These are phyloP conservation scores for Bembecia ichneumoniformis DNA, from an alignment of 2,888 invertebrate species.

Conservation along the genomic window DNA sequence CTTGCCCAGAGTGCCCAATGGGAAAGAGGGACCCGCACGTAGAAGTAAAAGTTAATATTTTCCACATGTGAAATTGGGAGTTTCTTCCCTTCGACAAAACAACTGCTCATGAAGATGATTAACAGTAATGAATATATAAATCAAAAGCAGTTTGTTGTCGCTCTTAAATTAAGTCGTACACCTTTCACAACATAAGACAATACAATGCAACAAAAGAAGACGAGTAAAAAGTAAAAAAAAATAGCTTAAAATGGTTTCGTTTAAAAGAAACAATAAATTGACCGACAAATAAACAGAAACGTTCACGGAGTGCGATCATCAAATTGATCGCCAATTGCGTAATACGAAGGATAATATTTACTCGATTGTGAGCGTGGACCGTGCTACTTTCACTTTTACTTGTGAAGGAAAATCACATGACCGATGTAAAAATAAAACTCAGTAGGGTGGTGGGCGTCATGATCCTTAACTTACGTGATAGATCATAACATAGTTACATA, in stretches of 20 bases:
- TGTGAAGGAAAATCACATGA: conserved; percentile 7
- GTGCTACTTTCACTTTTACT: conserved; percentile 59
- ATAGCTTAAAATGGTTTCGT: background rate
- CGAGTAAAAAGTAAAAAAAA: conserved; percentile 5
- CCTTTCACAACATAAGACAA: too few relatives aligned
- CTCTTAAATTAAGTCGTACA: conserved; percentile 7
- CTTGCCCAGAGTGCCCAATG: too few relatives aligned
- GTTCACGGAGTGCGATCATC: conserved; percentile 25
- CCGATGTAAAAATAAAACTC: background rate
- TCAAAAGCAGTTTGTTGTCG: too few relatives aligned
- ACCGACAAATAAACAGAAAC: conserved; percentile 8
- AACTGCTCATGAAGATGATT: too few relatives aligned
- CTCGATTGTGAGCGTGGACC: conserved; percentile 55
- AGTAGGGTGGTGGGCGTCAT: conserved; percentile 16
- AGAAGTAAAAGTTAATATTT: too few relatives aligned
- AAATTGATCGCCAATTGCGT: conserved; percentile 47
- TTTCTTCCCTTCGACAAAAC: too few relatives aligned
- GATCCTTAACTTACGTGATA: conserved; percentile 10
- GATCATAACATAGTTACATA: too few relatives aligned
- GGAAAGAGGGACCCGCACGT: too few relatives aligned
- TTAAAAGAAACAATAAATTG: background rate
- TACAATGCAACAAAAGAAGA: too few relatives aligned
- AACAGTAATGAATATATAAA: too few relatives aligned
- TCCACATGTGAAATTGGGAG: too few relatives aligned
- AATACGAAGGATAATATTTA: conserved; percentile 56